Evolutionary conservation across 1,140 invertebrate species (phyloP), one percentile per base, ranked within the genome.

Genomic region (Saccostrea echinata): DNA sequence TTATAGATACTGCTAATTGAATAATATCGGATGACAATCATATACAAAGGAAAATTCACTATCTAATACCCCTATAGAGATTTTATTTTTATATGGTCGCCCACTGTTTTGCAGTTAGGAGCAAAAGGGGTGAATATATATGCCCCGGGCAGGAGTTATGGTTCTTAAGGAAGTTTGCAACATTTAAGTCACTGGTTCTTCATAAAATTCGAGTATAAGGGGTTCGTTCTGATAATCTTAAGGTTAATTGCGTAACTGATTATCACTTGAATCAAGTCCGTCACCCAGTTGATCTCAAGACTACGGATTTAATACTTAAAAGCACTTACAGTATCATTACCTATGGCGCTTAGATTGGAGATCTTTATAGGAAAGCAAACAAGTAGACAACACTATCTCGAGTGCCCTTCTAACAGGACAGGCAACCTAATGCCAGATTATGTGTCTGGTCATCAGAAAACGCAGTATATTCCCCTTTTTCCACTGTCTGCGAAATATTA

Each of bases 1-100:
- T 76, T 76, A 76, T 76, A 76, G 68, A 76, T 76, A 76, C 16
- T 76, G 24, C 68, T 76, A 76, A 76, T 76, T 76, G 30, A 76
- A 76, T 76, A 76, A 76, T 76, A 76, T 76, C 68, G 68, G 27
- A 76, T 76, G 68, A 76, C 68, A 30, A 76, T 76, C 68, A 33
- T 27, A 18, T 76, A 76, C 68, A 76, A 76, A 76, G 27, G 30
- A 33, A 76, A 76, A 76, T 30, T 76, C 68, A 76, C 68, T 33
- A 33, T 76, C 68, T 30, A 76, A 76, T 76, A 76, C 24, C 6
- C n/a, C 18, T 16, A 76, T 27, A 30, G 30, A 76, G 27, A 30
- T 71, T 76, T 76, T 9, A 76, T 76, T 76, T 76, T 76, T 76
- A 33, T 76, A 30, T 76, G 16, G 27, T 30, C 68, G 27, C 68